Evolutionary conservation across 2,888 invertebrate species (phyloP).

Genomic region (Hecatera dysodea): DNA sequence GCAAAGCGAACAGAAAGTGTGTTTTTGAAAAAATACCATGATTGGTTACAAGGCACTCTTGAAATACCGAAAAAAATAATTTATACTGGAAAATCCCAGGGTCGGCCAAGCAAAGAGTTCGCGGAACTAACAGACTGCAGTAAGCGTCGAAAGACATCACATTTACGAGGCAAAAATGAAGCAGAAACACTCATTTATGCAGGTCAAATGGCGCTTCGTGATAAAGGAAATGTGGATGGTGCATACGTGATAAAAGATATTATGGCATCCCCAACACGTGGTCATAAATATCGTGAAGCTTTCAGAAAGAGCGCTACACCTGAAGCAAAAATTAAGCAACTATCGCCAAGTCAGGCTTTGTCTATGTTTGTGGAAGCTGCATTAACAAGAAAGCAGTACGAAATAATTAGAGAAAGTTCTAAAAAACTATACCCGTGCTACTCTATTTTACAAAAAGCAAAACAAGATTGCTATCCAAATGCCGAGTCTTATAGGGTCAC

Average conservation of each 20-base stretch:
- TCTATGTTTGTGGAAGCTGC: constrained; percentile 19
- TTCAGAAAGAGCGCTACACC: too few species aligned
- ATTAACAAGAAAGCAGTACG: constrained; percentile 16
- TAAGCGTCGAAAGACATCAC: constrained; percentile 3
- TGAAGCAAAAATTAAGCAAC: background rate
- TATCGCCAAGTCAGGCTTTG: constrained; percentile 13
- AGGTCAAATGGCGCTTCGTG: constrained; percentile 6
- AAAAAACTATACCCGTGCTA: constrained; percentile 22
- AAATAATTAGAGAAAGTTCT: constrained; percentile 21
- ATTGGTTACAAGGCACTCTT: constrained; percentile 1
- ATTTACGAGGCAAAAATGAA: background rate
- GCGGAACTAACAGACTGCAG: background rate
- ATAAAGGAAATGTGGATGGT: background rate
- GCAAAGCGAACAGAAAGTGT: constrained; percentile 2
- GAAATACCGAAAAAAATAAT: constrained; percentile 2
- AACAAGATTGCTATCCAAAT: too few species aligned
- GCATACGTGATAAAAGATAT: constrained; percentile 1
- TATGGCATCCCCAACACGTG: background rate
- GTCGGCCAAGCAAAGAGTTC: background rate
- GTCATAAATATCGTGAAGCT: too few species aligned
- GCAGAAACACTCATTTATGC: constrained; percentile 1
- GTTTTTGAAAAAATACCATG: constrained; percentile 6
- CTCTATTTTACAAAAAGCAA: constrained; percentile 10
- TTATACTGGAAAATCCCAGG: background rate
- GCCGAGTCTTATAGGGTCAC: too few species aligned